These are phyloP conservation scores for Pachydiplax longipennis DNA, from an alignment of 2,888 invertebrate species.

Conservation along the genomic window DNA sequence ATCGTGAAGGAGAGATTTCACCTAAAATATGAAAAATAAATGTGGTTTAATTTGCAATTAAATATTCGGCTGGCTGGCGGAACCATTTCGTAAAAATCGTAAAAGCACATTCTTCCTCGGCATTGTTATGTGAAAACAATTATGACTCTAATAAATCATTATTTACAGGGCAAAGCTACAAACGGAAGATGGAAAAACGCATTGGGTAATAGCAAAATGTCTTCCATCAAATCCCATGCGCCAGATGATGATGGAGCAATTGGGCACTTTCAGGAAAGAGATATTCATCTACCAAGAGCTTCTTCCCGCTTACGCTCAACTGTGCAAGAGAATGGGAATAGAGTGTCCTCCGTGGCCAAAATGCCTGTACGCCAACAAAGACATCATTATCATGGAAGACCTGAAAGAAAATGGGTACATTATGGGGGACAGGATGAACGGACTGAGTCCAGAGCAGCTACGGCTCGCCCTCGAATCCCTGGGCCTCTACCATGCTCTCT, in stretches of 20 bases:
- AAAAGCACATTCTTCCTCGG: too few species aligned
- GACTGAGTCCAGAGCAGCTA: background rate
- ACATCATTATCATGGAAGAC: background rate
- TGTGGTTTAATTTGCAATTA: too few species aligned
- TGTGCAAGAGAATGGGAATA: background rate
- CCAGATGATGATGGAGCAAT: background rate
- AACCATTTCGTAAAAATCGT: too few species aligned
- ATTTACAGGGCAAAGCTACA: background rate
- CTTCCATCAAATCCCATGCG: background rate
- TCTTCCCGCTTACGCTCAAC: background rate
- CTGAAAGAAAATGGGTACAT: background rate
- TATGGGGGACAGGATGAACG: background rate
- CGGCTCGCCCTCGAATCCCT: background rate
- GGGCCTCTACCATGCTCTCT: background rate
- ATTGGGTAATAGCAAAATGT: background rate
- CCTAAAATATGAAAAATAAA: too few species aligned
- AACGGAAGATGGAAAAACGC: background rate
- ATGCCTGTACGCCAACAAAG: background rate
- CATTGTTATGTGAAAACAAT: too few species aligned
- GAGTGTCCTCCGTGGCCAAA: background rate
- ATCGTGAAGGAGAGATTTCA: too few species aligned
- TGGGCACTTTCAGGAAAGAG: background rate
- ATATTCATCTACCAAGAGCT: background rate
- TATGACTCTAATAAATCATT: too few species aligned
- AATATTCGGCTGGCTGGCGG: too few species aligned